Conservation (phyloP, 1,140 invertebrate species). For the Bombus pascuorum region DNA sequence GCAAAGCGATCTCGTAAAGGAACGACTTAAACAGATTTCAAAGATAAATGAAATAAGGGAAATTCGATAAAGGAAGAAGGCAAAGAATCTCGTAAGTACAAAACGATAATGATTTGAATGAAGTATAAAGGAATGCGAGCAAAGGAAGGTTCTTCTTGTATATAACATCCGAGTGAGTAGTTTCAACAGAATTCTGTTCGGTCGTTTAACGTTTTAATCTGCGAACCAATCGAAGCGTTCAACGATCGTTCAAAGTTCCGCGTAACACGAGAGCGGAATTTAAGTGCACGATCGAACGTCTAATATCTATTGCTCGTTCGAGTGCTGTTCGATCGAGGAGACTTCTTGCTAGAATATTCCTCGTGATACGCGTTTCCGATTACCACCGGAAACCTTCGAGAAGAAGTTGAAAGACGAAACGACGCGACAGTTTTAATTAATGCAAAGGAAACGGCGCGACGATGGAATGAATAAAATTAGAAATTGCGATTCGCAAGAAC, state of each 20-base stretch:
- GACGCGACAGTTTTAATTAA: background rate
- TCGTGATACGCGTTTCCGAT: background rate
- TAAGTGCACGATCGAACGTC: slow-evolving; percentile 9
- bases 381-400: background rate
- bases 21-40: background rate
- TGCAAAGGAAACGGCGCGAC: too few relatives aligned
- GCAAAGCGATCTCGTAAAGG: background rate
- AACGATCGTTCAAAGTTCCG: slow-evolving; percentile 3
- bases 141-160: background rate
- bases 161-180: background rate
- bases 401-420: background rate
- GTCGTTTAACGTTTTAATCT: background rate
- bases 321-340: slow-evolving; percentile 3
- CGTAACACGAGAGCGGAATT: slow-evolving; percentile 6
- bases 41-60: background rate
- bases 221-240: background rate
- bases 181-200: background rate
- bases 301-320: background rate
- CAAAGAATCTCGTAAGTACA: background rate
- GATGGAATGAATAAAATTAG: background rate
- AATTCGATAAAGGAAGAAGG: background rate
- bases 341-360: background rate
- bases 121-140: background rate
- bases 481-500: background rate
- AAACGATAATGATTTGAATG: background rate